Evolutionary conservation across 92 coral and sea anemone genomes (phyloP), one percentile per base, ranked within the genome.

Genomic region (Parazoanthus atlanticus): DNA sequence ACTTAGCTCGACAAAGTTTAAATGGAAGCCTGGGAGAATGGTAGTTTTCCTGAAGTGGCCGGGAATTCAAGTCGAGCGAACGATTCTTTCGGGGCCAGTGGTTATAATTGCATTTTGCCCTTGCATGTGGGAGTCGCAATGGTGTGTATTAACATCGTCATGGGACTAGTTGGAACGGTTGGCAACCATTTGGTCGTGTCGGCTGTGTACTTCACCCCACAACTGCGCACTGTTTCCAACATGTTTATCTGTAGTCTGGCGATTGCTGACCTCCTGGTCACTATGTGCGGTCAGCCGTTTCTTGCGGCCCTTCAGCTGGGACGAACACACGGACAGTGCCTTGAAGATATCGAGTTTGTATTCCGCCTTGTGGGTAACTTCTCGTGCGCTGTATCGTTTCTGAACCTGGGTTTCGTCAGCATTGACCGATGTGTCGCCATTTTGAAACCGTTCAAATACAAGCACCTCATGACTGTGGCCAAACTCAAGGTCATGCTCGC

Each of bases 361-460:
- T 90, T 86, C 73, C 87, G 92, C 5, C 86, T 89, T 25, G 85
- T 86, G 32, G 92, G 92, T 28, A 90, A 90, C 84, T 90, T 90
- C 49, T 90, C 92, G 78, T 90, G 92, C 28, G 92, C 90, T 38
- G 88, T 89, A 1, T 90, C 92, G 65, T 86, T 90, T 80, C 86
- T 90, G 32, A 81, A 78, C 47, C 71, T 90, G 47, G 69, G 90
- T 79, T 86, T 81, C 46, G 85, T 90, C 52, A 90, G 90, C 77
- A 71, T 90, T 34, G 92, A 90, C 38, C 87, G 92, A 17, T 78
- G 88, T 38, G 47, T 86, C 21, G 92, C 92, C 54, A 73, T 90
- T 43, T 36, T 86, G 31, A 69, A 80, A 65, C 92, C 92, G 5
- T 49, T 83, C 33, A 8, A 66, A 30, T 83, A 83, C 77, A 83